phyloP scores from a whole-genome alignment of 1,140 invertebrate species.

The Drosophila arawakana region DNA sequence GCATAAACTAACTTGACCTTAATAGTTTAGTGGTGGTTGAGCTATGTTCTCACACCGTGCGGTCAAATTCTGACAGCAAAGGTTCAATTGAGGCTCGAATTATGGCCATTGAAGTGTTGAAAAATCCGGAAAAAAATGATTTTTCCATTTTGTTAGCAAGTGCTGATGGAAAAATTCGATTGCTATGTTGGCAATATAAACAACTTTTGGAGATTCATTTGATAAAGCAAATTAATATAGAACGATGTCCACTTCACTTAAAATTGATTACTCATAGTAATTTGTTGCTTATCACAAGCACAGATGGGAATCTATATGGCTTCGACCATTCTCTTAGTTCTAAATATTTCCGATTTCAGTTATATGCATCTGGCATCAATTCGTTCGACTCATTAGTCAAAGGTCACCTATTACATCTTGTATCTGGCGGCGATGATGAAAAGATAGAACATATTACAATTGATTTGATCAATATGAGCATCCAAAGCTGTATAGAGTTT shows the following conservation, averaged over 20 bases:
- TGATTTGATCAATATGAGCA: conserved; percentile 12
- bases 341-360: conserved; percentile 41
- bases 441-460: conserved; percentile 54
- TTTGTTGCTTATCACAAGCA: conserved; percentile 59
- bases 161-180: conserved; percentile 70
- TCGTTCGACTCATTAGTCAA: conserved; percentile 52
- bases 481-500: conserved; percentile 7
- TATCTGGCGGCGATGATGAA: conserved; percentile 81
- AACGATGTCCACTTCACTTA: conserved; percentile 65
- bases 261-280: conserved; percentile 8
- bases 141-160: conserved; percentile 52
- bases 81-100: conserved; percentile 67
- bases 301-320: conserved; percentile 66
- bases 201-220: conserved; percentile 19
- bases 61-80: conserved; percentile 5
- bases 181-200: conserved; percentile 42
- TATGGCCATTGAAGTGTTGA: conserved; percentile 61
- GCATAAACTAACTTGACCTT: conserved; percentile 58
- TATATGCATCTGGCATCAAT: conserved; percentile 74
- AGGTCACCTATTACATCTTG: conserved; percentile 42
- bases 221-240: conserved; percentile 33
- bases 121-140: not conserved
- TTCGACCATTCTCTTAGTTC: conserved; percentile 41
- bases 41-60: conserved; percentile 55
- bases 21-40: conserved; percentile 45